These are phyloP conservation scores for Aleiodes leptofemur DNA, from an alignment of 2,888 invertebrate genomes.

Conservation along the genomic window DNA sequence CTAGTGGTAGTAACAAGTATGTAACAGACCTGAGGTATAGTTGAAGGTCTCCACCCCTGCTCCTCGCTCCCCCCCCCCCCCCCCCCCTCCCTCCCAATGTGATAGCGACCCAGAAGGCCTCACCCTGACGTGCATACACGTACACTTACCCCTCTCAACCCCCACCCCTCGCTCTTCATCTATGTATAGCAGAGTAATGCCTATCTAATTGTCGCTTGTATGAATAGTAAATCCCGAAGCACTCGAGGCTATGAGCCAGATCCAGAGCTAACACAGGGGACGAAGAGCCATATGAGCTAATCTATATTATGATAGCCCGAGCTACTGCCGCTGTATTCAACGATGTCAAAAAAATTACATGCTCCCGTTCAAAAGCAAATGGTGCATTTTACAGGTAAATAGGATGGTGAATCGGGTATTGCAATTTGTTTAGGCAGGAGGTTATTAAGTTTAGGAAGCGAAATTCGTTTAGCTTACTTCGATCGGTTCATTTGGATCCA, in stretches of 20 bases:
- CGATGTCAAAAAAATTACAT: too few species aligned
- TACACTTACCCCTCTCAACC: slow-evolving; percentile 28
- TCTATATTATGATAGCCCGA: slow-evolving; percentile 74
- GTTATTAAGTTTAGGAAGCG: too few species aligned
- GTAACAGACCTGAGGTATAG: slow-evolving; percentile 37
- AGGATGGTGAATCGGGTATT: too few species aligned
- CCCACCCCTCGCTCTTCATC: slow-evolving; percentile 19
- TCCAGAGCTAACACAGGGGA: slow-evolving; percentile 71
- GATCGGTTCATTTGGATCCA: too few species aligned
- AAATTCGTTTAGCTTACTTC: too few species aligned
- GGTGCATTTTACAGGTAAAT: too few species aligned
- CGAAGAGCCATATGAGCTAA: slow-evolving; percentile 73
- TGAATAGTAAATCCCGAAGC: slow-evolving; percentile 75
- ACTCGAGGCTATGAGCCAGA: slow-evolving; percentile 74
- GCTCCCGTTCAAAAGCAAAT: too few species aligned
- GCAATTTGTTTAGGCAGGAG: too few species aligned
- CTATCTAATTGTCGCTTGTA: slow-evolving; percentile 76
- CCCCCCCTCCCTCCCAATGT: background rate
- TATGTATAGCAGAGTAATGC: slow-evolving; percentile 69
- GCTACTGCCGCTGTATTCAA: slow-evolving; percentile 16
- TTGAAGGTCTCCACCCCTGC: slow-evolving; percentile 25
- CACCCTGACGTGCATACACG: slow-evolving; percentile 9
- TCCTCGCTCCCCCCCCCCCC: too few species aligned
- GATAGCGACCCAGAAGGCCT: slow-evolving; percentile 14
- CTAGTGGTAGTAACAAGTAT: slow-evolving; percentile 38